Percentiles rank a stretch among this genome's conserved stretches.
Evolutionary conservation across 2,113 vertebrate species (phyloP).

Genomic region (Pithys albifrons): DNA sequence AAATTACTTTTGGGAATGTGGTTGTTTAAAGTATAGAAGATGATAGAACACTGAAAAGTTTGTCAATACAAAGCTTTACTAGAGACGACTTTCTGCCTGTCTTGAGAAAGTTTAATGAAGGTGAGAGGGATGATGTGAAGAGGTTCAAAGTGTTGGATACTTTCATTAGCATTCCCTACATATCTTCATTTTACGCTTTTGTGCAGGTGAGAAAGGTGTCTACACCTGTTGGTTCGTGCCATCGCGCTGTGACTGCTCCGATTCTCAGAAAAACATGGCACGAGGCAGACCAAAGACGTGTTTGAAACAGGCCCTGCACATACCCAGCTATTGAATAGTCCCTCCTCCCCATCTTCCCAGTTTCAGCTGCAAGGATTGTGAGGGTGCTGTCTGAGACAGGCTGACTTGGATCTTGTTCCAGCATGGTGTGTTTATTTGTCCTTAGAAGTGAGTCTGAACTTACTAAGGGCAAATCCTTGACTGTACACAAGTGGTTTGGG

Average conservation of each 20-base stretch:
- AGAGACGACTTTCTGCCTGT: neutral
- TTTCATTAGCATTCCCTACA: neutral
- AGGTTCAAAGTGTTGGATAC: neutral
- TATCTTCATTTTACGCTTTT: neutral
- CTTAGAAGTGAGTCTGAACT: neutral
- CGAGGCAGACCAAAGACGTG: neutral
- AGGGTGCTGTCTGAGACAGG: neutral
- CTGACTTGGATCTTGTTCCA: neutral
- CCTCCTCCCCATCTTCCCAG: accelerated
- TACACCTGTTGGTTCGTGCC: neutral
- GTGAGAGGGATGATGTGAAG: neutral
- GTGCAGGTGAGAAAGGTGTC: neutral
- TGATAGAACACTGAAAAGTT: neutral
- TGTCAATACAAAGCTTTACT: neutral
- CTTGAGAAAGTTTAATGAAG: neutral
- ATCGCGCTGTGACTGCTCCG: neutral
- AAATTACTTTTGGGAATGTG: neutral
- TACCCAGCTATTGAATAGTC: neutral
- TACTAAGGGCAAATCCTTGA: neutral
- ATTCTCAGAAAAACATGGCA: accelerated
- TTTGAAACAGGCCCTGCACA: neutral
- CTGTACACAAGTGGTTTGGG: neutral
- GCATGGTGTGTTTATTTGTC: neutral
- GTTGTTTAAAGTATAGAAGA: neutral
- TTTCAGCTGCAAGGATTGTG: neutral